These are phyloP conservation scores for Microcebus murinus DNA, from an alignment of 2,113 vertebrate species.

Conservation along the genomic window DNA sequence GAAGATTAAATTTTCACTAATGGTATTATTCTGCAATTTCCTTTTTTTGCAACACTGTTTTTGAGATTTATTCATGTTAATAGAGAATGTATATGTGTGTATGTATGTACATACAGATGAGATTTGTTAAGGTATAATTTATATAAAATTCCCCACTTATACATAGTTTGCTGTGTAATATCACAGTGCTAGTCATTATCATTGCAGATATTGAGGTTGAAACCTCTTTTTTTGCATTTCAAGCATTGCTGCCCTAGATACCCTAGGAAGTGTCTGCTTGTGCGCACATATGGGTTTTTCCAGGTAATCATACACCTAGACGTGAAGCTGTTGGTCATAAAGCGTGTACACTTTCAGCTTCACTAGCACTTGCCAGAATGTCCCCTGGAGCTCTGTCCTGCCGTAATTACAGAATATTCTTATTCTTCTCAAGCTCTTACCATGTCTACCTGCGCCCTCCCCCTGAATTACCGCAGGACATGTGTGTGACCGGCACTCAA, in stretches of 20 bases:
- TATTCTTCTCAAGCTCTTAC: background rate
- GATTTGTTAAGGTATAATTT: background rate
- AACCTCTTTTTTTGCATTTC: background rate
- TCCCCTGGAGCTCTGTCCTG: background rate
- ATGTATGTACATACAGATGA: background rate
- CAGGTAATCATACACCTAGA: background rate
- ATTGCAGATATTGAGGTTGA: background rate
- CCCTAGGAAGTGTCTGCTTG: background rate
- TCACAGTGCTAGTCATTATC: background rate
- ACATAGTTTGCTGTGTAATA: background rate
- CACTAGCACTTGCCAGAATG: background rate
- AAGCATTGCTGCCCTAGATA: background rate
- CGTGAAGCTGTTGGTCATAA: background rate
- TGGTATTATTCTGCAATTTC: background rate
- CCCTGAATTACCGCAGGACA: background rate
- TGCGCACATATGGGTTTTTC: background rate
- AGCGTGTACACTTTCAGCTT: background rate
- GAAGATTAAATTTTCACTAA: background rate
- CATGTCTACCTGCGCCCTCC: background rate
- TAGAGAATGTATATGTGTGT: background rate
- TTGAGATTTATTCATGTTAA: background rate
- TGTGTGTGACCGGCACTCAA: background rate
- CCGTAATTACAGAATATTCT: background rate
- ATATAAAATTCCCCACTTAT: background rate
- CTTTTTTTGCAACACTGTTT: background rate